These are phyloP conservation scores for Herpailurus yagouaroundi DNA, from an alignment of 2,113 vertebrate genomes.

Conservation along the genomic window DNA sequence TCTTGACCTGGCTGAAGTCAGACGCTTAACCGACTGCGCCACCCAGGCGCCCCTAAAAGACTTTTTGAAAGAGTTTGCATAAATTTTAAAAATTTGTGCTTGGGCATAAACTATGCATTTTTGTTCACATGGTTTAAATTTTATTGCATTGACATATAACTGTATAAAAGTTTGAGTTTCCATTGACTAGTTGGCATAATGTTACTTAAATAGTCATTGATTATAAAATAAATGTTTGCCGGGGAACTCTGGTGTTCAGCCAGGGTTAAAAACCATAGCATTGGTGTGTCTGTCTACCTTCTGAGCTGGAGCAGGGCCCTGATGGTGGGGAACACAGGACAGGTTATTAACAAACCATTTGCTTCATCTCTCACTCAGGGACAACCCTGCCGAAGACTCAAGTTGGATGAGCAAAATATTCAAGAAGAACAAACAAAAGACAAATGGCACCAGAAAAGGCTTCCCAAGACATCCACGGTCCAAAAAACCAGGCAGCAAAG, in stretches of 20 bases:
- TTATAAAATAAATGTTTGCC: neutral
- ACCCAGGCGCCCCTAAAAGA: neutral
- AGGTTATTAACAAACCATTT: neutral
- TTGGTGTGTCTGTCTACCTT: neutral
- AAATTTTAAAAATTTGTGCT: neutral
- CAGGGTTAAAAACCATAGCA: neutral
- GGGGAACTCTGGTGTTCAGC: neutral
- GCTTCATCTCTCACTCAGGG: conserved; percentile 43
- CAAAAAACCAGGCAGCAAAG: neutral
- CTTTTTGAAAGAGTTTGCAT: neutral
- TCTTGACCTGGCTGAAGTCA: no score
- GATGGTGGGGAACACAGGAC: neutral
- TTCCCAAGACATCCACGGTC: neutral
- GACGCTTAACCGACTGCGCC: no score
- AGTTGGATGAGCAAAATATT: neutral
- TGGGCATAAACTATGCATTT: neutral
- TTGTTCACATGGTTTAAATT: neutral
- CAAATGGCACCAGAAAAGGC: neutral
- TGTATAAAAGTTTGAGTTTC: neutral
- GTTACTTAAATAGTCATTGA: neutral
- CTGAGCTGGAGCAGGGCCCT: neutral
- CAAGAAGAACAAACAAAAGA: conserved; percentile 58
- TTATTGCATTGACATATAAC: neutral
- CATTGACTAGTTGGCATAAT: neutral
- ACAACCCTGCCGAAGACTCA: neutral